These are phyloP conservation scores for Lates calcarifer DNA, from an alignment of 2,113 vertebrate genomes.

Conservation along the genomic window DNA sequence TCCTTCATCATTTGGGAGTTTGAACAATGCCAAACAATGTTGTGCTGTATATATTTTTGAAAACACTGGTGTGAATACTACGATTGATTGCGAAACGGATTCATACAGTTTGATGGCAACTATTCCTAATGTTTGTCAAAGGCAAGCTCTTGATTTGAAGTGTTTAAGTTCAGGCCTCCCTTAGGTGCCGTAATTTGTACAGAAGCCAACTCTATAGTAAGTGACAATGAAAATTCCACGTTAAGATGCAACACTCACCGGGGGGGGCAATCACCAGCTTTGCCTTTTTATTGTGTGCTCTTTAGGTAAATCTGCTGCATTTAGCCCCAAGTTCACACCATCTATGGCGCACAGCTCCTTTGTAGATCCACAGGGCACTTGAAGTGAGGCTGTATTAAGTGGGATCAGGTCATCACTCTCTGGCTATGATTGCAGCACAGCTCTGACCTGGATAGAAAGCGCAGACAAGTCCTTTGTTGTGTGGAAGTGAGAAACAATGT, in stretches of 20 bases:
- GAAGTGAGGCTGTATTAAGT: slow-evolving; percentile 67
- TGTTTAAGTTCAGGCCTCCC: slow-evolving; percentile 17
- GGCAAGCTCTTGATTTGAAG: slow-evolving; percentile 8
- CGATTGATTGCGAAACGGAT: neutral
- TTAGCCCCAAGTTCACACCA: slow-evolving; percentile 45
- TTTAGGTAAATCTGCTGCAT: slow-evolving; percentile 49
- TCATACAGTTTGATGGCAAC: neutral
- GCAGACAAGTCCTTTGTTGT: slow-evolving; percentile 44
- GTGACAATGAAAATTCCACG: slow-evolving; percentile 47
- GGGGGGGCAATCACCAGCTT: neutral
- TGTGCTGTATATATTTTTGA: neutral
- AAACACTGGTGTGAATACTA: neutral
- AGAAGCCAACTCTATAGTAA: slow-evolving; percentile 24
- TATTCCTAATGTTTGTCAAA: neutral
- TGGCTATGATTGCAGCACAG: slow-evolving; percentile 63
- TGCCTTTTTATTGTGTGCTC: slow-evolving; percentile 28
- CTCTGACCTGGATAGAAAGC: slow-evolving; percentile 65
- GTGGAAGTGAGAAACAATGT: slow-evolving; percentile 18
- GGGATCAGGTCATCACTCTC: slow-evolving; percentile 71
- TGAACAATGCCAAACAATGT: neutral
- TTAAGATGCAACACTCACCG: slow-evolving; percentile 48
- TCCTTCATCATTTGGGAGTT: neutral
- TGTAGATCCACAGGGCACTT: slow-evolving; percentile 67
- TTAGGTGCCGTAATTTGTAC: slow-evolving; percentile 30
- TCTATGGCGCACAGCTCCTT: slow-evolving; percentile 38